Base-by-base conservation (phyloP, 2,113 vertebrate genomes). In the Amphiprion ocellaris region DNA sequence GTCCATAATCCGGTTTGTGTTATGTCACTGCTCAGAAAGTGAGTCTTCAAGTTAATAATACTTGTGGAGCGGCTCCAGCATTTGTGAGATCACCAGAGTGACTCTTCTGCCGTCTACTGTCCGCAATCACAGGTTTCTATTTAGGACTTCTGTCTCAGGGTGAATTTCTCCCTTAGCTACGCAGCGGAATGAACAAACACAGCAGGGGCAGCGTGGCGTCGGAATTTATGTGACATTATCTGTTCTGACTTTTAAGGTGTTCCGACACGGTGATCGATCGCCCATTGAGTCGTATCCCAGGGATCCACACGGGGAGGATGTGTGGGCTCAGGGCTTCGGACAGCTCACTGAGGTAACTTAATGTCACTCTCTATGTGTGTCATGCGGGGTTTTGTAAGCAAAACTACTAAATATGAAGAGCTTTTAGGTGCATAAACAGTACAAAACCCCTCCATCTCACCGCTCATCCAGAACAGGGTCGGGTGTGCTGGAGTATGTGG, bases 201-300 rank as follows among this genome's bases (percentile, higher is more conserved):
- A 50, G 53, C 65, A 50, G 53, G 65, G 58, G 79, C 53, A 60
- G 26, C 44, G 5, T 44, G 44, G 24, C 17, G 2, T 75, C 75
- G 77, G 58, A 44, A 50, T 50, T 61, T 64, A 52, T 65, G 61
- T 79, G 74, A 89, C 56, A 66, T 59, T 24, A 76, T 78, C 49
- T 79, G 39, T 78, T 86, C 24, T 84, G 62, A 73, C 88, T 92
- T 89, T 83, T 30, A 84, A 97, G 96, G 87, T 97, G 16, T 96
- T 95, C 85, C 92, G 95, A 15, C 96, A 97, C 8, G 96, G 96
- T 24, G 96, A 97, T 87, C 93, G 96, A 81, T 96, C 95, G 4
- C 95, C 96, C 4, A 94, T 94, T 30, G 92, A 95, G 65, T 95
- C 94, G 5, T 97, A 96, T 82, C 97, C 96, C 70, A 93, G 84